Conservation (phyloP, 2,888 invertebrate genomes). For the Nymphalis c-album region DNA sequence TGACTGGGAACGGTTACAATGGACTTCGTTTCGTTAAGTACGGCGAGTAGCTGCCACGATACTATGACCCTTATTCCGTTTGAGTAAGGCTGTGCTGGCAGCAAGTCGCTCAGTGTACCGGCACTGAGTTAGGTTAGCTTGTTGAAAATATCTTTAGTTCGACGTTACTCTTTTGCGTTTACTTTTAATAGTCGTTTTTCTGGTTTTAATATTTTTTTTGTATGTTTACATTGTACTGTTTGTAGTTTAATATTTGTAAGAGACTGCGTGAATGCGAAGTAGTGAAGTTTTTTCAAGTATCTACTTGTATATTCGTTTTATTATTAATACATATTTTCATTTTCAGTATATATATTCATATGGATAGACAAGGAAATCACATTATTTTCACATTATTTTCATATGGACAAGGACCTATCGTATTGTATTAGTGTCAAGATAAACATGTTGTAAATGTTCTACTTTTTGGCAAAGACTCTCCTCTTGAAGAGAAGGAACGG, state of each 20-base stretch:
- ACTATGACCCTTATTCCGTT: constrained; percentile 14
- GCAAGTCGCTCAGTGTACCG: constrained; percentile 8
- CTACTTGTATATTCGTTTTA: too few species aligned
- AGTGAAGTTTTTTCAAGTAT: too few species aligned
- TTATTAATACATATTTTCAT: too few species aligned
- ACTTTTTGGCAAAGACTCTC: too few species aligned
- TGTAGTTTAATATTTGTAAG: neutral
- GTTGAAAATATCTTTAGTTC: constrained; percentile 28
- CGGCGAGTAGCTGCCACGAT: constrained; percentile 4
- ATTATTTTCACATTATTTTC: too few species aligned
- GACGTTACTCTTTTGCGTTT: constrained; percentile 25
- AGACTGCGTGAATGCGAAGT: neutral
- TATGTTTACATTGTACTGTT: constrained; percentile 8
- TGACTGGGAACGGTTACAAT: constrained; percentile 34
- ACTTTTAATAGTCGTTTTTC: constrained; percentile 23
- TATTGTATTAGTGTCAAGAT: too few species aligned
- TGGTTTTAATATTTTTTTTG: neutral
- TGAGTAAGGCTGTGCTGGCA: neutral
- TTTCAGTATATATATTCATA: too few species aligned
- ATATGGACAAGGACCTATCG: too few species aligned
- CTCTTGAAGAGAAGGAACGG: too few species aligned
- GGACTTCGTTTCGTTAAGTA: constrained; percentile 32
- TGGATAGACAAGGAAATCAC: too few species aligned
- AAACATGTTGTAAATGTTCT: too few species aligned
- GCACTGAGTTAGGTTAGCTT: constrained; percentile 20